Evolutionary conservation across 2,888 invertebrate species (phyloP).

Genomic region (Allacma fusca): DNA sequence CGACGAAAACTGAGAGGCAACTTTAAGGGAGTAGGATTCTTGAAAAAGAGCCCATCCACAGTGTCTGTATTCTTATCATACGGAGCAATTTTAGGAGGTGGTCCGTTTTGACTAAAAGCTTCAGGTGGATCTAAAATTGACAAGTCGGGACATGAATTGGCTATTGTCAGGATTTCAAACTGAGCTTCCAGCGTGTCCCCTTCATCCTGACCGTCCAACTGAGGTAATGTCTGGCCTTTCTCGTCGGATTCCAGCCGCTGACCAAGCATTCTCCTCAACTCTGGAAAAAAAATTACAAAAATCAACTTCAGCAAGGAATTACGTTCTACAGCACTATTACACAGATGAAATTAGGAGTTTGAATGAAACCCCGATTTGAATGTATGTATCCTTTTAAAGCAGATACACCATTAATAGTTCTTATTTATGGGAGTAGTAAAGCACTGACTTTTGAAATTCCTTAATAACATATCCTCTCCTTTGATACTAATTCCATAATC

Average conservation of each 20-base stretch:
- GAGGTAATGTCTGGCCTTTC: conserved; percentile 59
- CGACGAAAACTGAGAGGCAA: conserved; percentile 59
- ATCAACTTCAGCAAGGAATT: too few relatives aligned
- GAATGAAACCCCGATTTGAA: too few relatives aligned
- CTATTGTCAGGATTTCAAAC: conserved; percentile 59
- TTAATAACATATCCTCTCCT: too few relatives aligned
- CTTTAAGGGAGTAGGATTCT: conserved; percentile 48
- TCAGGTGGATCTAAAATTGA: conserved; percentile 53
- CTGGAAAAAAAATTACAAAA: neutral
- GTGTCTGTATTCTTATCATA: conserved; percentile 45
- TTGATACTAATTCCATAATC: too few relatives aligned
- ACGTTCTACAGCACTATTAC: too few relatives aligned
- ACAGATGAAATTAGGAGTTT: too few relatives aligned
- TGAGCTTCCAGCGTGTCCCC: conserved; percentile 56
- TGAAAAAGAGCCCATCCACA: conserved; percentile 53
- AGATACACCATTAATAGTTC: too few relatives aligned
- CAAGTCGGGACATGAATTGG: conserved; percentile 61
- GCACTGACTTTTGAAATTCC: too few relatives aligned
- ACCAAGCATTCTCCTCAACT: conserved; percentile 54
- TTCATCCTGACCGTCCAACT: conserved; percentile 61
- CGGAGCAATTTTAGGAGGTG: neutral
- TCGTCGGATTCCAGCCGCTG: conserved; percentile 54
- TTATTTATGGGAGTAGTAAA: too few relatives aligned
- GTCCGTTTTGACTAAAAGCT: neutral
- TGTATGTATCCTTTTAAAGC: too few relatives aligned